Percentiles rank a stretch among this genome's conserved stretches.
These are phyloP conservation scores for Acleris emargana DNA, from an alignment of 2,888 invertebrate species.

Conservation along the genomic window DNA sequence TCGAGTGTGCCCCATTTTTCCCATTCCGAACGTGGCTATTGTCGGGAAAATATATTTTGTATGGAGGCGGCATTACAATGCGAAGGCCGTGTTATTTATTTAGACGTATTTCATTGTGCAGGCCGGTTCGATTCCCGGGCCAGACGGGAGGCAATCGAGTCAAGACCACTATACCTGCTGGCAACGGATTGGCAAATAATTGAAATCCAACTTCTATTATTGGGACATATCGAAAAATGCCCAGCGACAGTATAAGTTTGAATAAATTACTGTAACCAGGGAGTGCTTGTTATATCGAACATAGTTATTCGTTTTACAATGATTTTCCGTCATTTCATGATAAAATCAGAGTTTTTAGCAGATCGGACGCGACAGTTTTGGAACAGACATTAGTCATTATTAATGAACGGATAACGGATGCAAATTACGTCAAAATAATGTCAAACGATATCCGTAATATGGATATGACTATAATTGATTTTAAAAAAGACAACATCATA, in stretches of 20 bases:
- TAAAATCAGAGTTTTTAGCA: background rate
- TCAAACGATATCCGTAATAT: too few species aligned
- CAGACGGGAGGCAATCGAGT: slow-evolving; percentile 70
- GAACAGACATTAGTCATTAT: too few species aligned
- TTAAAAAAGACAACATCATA: too few species aligned
- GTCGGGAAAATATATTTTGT: slow-evolving; percentile 75
- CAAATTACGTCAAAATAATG: too few species aligned
- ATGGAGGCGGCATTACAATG: slow-evolving; percentile 71
- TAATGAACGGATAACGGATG: too few species aligned
- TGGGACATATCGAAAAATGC: slow-evolving; percentile 32
- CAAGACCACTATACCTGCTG: slow-evolving; percentile 53
- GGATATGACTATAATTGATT: too few species aligned
- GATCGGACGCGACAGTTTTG: too few species aligned
- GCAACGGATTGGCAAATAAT: slow-evolving; percentile 73
- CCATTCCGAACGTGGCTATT: slow-evolving; percentile 61
- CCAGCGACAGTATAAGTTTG: slow-evolving; percentile 19
- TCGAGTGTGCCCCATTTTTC: slow-evolving; percentile 68
- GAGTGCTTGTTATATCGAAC: background rate
- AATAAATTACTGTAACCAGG: slow-evolving; percentile 33
- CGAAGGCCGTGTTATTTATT: slow-evolving; percentile 76
- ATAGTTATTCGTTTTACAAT: too few species aligned
- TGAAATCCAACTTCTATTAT: slow-evolving; percentile 60
- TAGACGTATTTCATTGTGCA: slow-evolving; percentile 73
- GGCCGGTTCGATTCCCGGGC: slow-evolving; percentile 63
- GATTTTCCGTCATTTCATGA: background rate